These are phyloP conservation scores for Trichopoda pennipes DNA, from an alignment of 2,888 invertebrate genomes.

Conservation along the genomic window DNA sequence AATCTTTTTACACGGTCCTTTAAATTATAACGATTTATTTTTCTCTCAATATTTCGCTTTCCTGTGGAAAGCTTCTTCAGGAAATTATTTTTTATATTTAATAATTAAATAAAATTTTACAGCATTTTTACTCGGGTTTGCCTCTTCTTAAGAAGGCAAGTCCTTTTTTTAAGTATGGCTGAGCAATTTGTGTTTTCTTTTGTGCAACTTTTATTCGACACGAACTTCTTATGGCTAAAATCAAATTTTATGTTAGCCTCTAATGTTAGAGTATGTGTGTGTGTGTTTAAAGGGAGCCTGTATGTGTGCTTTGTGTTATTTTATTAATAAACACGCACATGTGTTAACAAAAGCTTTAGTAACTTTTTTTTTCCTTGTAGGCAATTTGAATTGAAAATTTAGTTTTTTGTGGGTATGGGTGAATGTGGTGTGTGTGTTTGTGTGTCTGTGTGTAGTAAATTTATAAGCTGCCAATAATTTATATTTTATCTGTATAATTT, in stretches of 20 bases:
- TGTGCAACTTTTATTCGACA: neutral
- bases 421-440: neutral
- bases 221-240: conserved; percentile 8
- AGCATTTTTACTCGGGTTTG: too few relatives aligned
- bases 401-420: neutral
- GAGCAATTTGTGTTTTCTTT: neutral
- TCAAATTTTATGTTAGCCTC: neutral
- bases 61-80: too few relatives aligned
- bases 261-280: neutral
- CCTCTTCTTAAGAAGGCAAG: too few relatives aligned
- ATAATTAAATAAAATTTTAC: too few relatives aligned
- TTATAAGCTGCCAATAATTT: conserved; percentile 67
- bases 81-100: too few relatives aligned
- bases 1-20: too few relatives aligned
- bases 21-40: too few relatives aligned
- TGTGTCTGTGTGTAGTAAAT: conserved; percentile 36
- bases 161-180: too few relatives aligned
- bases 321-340: conserved; percentile 41
- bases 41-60: too few relatives aligned
- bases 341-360: conserved; percentile 32
- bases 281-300: conserved; percentile 9
- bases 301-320: conserved; percentile 30
- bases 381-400: neutral
- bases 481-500: conserved; percentile 47
- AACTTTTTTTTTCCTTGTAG: conserved; percentile 19